Percentiles rank a stretch among this genome's conserved stretches.
These are phyloP conservation scores for Chrysotoxum bicinctum DNA, from an alignment of 2,888 invertebrate genomes.

Conservation along the genomic window DNA sequence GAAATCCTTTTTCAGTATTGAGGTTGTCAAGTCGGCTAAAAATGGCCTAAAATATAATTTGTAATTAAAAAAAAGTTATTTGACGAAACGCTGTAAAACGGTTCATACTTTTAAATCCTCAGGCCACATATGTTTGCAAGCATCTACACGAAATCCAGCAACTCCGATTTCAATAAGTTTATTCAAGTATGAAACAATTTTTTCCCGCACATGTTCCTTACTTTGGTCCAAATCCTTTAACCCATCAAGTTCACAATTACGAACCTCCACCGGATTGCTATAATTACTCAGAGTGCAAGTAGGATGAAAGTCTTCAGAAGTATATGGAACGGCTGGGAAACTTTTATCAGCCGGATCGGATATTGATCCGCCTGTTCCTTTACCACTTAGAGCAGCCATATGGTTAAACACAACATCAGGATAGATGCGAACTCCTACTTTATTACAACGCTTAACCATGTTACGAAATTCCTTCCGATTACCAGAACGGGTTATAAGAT, in stretches of 20 bases:
- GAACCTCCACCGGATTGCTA: background rate
- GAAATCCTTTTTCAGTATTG: conserved; percentile 86
- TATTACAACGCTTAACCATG: conserved; percentile 90
- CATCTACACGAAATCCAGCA: conserved; percentile 86
- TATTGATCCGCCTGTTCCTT: conserved; percentile 85
- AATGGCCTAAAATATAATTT: conserved; percentile 81
- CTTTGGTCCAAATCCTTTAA: background rate
- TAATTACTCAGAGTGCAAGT: background rate
- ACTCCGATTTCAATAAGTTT: background rate
- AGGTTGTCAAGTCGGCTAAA: conserved; percentile 85
- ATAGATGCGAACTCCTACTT: conserved; percentile 89
- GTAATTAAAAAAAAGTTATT: background rate
- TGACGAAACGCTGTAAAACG: background rate
- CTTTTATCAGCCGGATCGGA: conserved; percentile 80
- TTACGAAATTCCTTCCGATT: conserved; percentile 86
- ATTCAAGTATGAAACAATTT: background rate
- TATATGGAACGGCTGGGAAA: conserved; percentile 86
- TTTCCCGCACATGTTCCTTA: background rate
- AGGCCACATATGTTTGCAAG: conserved; percentile 92
- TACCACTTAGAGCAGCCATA: conserved; percentile 86
- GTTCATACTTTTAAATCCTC: conserved; percentile 83
- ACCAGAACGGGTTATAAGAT: conserved; percentile 88
- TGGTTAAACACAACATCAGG: conserved; percentile 92
- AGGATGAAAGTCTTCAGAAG: background rate
- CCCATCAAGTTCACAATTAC: background rate